These are phyloP conservation scores for Pristionchus fissidentatus DNA, from an alignment of 2,888 invertebrate genomes.

Conservation along the genomic window DNA sequence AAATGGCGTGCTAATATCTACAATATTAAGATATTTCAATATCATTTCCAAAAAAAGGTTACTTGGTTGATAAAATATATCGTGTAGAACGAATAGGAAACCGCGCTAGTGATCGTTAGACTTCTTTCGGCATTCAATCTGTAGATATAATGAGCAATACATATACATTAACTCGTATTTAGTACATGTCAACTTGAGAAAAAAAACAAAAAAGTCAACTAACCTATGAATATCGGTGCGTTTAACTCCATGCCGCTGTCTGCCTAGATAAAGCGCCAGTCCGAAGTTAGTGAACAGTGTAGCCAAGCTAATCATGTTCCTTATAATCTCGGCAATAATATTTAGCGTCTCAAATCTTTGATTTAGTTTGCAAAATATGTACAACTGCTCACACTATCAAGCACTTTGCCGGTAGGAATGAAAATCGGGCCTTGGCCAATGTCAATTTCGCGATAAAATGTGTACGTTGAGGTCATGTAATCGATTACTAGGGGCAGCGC, in stretches of 20 bases:
- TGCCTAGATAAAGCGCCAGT: no score
- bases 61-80: background rate
- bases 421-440: background rate
- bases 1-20: background rate
- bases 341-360: background rate
- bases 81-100: constrained; percentile 25
- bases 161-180: no score
- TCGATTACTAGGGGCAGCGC: background rate
- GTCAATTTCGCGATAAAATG: background rate
- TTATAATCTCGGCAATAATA: no score
- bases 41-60: background rate
- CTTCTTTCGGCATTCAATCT: background rate
- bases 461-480: background rate
- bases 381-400: no score
- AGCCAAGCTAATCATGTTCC: no score
- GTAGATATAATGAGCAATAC: background rate
- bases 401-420: background rate
- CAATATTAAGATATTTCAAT: no score
- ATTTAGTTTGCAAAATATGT: no score
- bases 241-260: no score
- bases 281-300: no score
- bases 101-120: background rate
- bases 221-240: no score
- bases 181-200: no score
- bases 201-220: no score